phyloP scores from a whole-genome alignment of 1,140 invertebrate genomes.

The Anthonomus grandis region DNA sequence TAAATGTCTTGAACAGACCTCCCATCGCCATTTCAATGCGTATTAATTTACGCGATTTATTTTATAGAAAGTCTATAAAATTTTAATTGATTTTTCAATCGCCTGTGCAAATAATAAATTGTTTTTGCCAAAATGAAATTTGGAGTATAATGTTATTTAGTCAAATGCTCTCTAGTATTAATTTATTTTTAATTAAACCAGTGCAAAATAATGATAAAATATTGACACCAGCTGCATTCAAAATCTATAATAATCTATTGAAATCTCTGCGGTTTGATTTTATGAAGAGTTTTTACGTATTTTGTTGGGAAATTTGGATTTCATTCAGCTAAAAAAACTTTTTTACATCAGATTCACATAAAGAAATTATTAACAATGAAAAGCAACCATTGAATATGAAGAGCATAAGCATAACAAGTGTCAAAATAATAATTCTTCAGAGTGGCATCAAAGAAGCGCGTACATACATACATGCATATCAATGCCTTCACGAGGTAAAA shows the following conservation, averaged over 20 bases:
- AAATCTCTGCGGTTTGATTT: constrained; percentile 11
- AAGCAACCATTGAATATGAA: too few species aligned
- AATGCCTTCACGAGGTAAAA: constrained; percentile 15
- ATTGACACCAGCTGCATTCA: constrained; percentile 24
- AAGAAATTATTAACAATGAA: too few species aligned
- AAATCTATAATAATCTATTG: constrained; percentile 23
- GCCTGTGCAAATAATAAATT: constrained; percentile 21
- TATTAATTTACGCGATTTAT: constrained; percentile 24
- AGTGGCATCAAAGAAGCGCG: too few species aligned
- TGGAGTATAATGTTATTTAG: constrained; percentile 24
- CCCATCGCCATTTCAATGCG: constrained; percentile 1
- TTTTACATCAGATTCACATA: too few species aligned
- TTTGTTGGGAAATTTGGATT: not conserved
- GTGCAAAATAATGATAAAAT: constrained; percentile 24
- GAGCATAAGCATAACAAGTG: too few species aligned
- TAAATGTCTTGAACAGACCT: constrained; percentile 18
- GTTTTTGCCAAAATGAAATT: constrained; percentile 22
- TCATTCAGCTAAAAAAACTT: too few species aligned
- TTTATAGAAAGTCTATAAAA: constrained; percentile 23
- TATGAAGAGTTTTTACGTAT: not conserved
- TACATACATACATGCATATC: constrained; percentile 20
- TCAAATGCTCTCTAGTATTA: constrained; percentile 25
- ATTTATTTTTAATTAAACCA: constrained; percentile 24
- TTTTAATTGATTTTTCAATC: constrained; percentile 25
- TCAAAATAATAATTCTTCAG: too few species aligned